A percentile compares a stretch with the other conserved stretches of the same genome.
phyloP scores from a whole-genome alignment of 2,797 vertebrate genomes.

The Bucorvus abyssinicus region DNA sequence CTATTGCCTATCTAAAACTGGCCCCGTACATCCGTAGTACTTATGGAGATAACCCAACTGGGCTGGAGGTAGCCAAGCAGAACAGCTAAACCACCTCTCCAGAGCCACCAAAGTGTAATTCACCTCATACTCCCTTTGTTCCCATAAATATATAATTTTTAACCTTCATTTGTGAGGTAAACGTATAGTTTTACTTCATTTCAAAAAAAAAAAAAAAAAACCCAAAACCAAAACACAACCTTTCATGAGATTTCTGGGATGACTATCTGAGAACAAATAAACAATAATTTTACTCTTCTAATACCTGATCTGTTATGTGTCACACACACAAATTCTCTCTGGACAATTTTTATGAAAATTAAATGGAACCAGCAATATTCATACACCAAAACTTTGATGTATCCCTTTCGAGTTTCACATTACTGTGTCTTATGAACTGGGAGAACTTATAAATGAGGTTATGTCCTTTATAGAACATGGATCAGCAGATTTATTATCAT shows the following conservation, averaged over 20 bases:
- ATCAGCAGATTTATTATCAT: not conserved
- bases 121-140: not conserved
- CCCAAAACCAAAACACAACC: no score
- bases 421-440: not conserved
- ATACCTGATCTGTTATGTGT: not conserved
- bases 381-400: not conserved
- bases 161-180: not conserved
- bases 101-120: not conserved
- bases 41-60: rapidly evolving
- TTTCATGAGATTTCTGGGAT: not conserved
- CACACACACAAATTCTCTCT: not conserved
- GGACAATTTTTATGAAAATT: not conserved
- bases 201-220: not conserved
- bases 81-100: not conserved
- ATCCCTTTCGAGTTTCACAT: not conserved
- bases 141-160: not conserved
- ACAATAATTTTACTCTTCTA: not conserved
- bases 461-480: not conserved
- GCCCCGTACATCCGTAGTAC: not conserved
- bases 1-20: no score
- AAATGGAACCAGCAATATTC: not conserved
- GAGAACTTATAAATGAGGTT: not conserved
- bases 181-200: not conserved
- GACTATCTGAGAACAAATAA: not conserved
- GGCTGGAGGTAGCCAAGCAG: not conserved